phyloP scores from a whole-genome alignment of 2,113 vertebrate species.

The Corythornis madagascariensis region DNA sequence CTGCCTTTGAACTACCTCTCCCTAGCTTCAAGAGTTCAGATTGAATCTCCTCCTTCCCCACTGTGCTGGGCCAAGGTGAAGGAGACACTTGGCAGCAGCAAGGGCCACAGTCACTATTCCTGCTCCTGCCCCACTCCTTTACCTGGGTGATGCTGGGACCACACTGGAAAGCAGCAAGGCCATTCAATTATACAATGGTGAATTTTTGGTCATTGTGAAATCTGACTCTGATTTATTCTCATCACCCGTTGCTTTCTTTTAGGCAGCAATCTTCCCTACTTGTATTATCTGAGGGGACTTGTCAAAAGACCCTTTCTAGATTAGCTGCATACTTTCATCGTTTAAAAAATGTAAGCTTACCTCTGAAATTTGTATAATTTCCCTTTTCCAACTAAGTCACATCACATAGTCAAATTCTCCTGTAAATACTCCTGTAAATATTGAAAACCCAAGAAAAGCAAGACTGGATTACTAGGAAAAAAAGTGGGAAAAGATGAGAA shows the following conservation, averaged over 20 bases:
- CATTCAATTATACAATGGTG: rapidly evolving
- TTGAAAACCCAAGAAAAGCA: neutral
- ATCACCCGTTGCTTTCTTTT: neutral
- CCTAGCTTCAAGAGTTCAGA: neutral
- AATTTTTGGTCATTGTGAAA: neutral
- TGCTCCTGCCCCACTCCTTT: neutral
- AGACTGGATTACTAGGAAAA: neutral
- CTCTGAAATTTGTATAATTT: neutral
- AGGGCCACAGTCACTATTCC: neutral
- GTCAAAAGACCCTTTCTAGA: neutral
- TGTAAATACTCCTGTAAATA: neutral
- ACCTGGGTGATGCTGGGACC: neutral
- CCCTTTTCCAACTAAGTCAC: neutral
- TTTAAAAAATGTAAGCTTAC: neutral
- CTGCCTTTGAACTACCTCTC: conserved; percentile 52
- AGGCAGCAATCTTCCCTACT: neutral
- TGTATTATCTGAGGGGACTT: neutral
- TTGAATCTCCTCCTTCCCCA: neutral
- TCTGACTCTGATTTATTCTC: neutral
- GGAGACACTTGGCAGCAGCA: neutral
- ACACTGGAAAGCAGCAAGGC: rapidly evolving
- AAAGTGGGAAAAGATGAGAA: neutral
- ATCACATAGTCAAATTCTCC: neutral
- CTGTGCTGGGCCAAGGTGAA: neutral
- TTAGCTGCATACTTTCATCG: neutral